phyloP scores from a whole-genome alignment of 2,113 vertebrate genomes.

The Aspidoscelis tigris region DNA sequence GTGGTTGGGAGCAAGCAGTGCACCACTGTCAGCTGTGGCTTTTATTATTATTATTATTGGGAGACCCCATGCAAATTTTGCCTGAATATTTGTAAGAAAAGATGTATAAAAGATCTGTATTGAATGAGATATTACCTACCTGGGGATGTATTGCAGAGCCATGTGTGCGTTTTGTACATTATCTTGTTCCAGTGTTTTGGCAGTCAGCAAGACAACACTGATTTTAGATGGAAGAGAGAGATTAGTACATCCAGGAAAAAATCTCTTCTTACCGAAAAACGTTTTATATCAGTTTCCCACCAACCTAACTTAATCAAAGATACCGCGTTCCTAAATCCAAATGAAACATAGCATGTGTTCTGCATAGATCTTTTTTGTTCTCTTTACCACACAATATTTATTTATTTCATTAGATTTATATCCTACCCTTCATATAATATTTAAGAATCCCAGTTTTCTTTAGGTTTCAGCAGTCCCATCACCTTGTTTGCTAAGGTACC shows the following conservation, averaged over 20 bases:
- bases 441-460: constrained; percentile 1
- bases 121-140: constrained; percentile 39
- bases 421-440: background rate
- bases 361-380: constrained; percentile 1
- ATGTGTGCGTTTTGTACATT: constrained; percentile 35
- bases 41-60: too few relatives aligned
- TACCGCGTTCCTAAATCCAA: background rate
- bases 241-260: constrained; percentile 1
- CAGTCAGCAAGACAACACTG: constrained; percentile 16
- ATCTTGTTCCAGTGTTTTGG: constrained; percentile 12
- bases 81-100: background rate
- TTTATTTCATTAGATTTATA: too few relatives aligned
- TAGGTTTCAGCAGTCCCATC: background rate
- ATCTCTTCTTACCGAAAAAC: background rate
- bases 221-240: constrained; percentile 24
- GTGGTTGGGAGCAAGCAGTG: too few relatives aligned
- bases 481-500: background rate
- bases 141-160: constrained; percentile 15
- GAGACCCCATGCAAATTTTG: too few relatives aligned
- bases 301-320: constrained; percentile 29
- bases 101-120: constrained; percentile 37
- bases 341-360: background rate
- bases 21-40: too few relatives aligned
- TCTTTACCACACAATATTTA: background rate
- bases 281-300: background rate